Evolutionary conservation across 2,888 invertebrate genomes (phyloP).

Genomic region (Trachelus troglodyta): DNA sequence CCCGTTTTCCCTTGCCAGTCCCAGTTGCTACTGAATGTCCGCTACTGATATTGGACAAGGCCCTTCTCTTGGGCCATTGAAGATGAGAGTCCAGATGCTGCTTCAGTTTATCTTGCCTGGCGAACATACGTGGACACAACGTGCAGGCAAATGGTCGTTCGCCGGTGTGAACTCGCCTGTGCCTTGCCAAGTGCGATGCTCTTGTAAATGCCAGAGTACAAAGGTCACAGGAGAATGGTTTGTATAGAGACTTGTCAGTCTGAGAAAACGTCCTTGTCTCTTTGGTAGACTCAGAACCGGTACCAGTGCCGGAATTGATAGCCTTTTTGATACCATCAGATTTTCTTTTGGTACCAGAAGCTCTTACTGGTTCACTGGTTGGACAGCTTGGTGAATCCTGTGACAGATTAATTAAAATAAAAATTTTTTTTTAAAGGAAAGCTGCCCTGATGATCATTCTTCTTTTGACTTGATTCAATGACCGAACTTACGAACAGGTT

Average conservation of each 20-base stretch:
- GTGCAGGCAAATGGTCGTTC: conserved; percentile 78
- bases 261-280: conserved; percentile 27
- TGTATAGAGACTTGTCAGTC: conserved; percentile 52
- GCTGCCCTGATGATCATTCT: not conserved
- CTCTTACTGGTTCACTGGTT: conserved; percentile 31
- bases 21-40: conserved; percentile 27
- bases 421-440: not conserved
- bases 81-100: conserved; percentile 69
- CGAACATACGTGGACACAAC: conserved; percentile 78
- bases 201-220: conserved; percentile 71
- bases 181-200: conserved; percentile 77
- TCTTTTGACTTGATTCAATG: not conserved
- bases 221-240: conserved; percentile 60
- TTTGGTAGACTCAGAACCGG: conserved; percentile 20
- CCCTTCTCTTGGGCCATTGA: conserved; percentile 53
- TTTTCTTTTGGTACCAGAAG: conserved; percentile 14
- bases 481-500: not conserved
- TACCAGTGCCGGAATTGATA: not conserved
- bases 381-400: conserved; percentile 40
- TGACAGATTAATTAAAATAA: not conserved
- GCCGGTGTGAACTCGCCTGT: conserved; percentile 78
- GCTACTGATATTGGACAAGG: conserved; percentile 23
- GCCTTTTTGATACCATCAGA: conserved; percentile 14
- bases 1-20: conserved; percentile 53
- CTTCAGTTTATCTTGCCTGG: conserved; percentile 78